phyloP scores from a whole-genome alignment of 2,113 vertebrate species.

The Myotis yumanensis region DNA sequence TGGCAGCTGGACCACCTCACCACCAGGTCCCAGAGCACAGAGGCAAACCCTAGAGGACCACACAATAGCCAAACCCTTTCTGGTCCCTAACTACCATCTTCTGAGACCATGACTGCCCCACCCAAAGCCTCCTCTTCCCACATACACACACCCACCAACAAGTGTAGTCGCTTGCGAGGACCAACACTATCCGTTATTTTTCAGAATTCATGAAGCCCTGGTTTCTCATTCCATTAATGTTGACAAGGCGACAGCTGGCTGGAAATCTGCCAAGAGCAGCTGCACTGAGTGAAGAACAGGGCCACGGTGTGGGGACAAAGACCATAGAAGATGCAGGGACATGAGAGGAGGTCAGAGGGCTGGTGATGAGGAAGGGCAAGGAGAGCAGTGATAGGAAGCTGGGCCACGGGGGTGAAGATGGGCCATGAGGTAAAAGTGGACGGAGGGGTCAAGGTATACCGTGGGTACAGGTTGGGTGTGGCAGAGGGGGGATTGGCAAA shows the following conservation, averaged over 20 bases:
- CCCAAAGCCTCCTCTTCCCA: too few relatives aligned
- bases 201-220: background rate
- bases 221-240: background rate
- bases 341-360: accelerated
- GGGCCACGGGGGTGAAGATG: too few relatives aligned
- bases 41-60: background rate
- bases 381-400: background rate
- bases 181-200: accelerated
- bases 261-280: too few relatives aligned
- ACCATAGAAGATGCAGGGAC: background rate
- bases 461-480: too few relatives aligned
- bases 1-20: accelerated
- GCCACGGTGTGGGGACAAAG: too few relatives aligned
- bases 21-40: background rate
- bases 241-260: background rate
- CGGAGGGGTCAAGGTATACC: too few relatives aligned
- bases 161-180: background rate
- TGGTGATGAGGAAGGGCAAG: too few relatives aligned
- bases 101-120: background rate
- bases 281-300: background rate
- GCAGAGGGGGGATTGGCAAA: too few relatives aligned
- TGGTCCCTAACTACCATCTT: background rate
- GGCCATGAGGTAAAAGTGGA: too few relatives aligned
- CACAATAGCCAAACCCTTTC: background rate
- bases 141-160: background rate